Percentiles rank a stretch among this genome's conserved stretches.
These are phyloP conservation scores for Tyrannus savana DNA, from an alignment of 2,113 vertebrate genomes.

Conservation along the genomic window DNA sequence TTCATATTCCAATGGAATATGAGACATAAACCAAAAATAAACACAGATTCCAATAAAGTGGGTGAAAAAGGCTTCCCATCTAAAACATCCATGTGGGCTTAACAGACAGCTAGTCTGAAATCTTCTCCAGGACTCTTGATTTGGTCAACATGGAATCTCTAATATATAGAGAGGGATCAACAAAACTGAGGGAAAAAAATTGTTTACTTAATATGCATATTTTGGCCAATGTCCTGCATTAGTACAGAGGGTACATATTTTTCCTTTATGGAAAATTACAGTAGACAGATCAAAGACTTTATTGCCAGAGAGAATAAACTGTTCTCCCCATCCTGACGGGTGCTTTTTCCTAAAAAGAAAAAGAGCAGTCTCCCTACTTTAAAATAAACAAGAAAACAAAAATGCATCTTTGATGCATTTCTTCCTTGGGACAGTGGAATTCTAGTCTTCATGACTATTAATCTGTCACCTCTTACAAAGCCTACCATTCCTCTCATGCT, in stretches of 20 bases:
- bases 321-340: background rate
- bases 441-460: conserved; percentile 18
- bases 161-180: background rate
- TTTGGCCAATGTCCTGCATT: background rate
- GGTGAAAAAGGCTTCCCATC: background rate
- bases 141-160: background rate
- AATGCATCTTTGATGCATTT: conserved; percentile 10
- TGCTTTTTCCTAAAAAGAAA: background rate
- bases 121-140: background rate
- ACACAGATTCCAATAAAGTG: background rate
- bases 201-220: background rate
- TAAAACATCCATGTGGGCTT: background rate
- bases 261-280: background rate
- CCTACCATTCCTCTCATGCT: conserved; percentile 17
- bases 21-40: background rate
- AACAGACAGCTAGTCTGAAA: background rate
- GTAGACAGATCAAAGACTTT: background rate
- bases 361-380: background rate
- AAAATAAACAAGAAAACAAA: conserved; percentile 18
- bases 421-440: conserved; percentile 26
- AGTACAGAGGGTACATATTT: background rate
- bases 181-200: background rate
- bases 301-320: background rate
- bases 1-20: background rate
- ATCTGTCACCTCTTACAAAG: conserved; percentile 40